Evolutionary conservation across 2,113 vertebrate genomes (phyloP), one percentile per base, ranked within the genome.

Genomic region (Manacus vitellinus): DNA sequence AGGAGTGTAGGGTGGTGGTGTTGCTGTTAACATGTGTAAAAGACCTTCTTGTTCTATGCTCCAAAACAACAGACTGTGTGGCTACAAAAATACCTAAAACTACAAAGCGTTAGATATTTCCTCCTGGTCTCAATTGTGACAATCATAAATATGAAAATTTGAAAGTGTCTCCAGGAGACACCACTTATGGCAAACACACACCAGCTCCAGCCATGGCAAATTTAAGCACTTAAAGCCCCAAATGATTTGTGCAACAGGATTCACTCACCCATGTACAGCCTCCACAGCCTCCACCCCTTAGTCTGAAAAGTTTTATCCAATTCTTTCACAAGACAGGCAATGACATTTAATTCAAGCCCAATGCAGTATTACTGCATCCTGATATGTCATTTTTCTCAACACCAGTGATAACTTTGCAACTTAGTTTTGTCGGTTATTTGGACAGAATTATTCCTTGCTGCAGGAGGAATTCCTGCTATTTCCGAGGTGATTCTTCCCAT

Each of bases 201-300:
- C 5, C 24, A 5, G 21, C 2, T 3, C 22, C 1, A 17, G 12
- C 20, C 27, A 3, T 0, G 0, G 4, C 7, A 4, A 27, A 27
- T 14, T 33, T 1, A 15, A 19, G 12, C 24, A 2, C 23, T 31
- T 54, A 6, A 37, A 65, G 14, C 37, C 33, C 65, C 13, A 49
- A 70, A 14, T 6, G 0, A 12, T 15, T 9, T 46, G 16, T 30
- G 19, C 72, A 21, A 2, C 4, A 8, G n/a, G 37, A 0, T 52
- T 62, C 21, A 1, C 31, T 63, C 13, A 15, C 11, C 23, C 23
- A 0, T 21, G 28, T 5, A 1, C 10, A 25, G n/a, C 39, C 33
- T 37, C 18, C 5, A 1, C 10, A 25, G n/a, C 39, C 33, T 37
- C 18, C 21, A 8, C 6, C n/a, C 20, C 44, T 56, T 15, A 41